Evolutionary conservation across 2,797 vertebrate species (phyloP).

Genomic region (Crocodylus rhombifer): DNA sequence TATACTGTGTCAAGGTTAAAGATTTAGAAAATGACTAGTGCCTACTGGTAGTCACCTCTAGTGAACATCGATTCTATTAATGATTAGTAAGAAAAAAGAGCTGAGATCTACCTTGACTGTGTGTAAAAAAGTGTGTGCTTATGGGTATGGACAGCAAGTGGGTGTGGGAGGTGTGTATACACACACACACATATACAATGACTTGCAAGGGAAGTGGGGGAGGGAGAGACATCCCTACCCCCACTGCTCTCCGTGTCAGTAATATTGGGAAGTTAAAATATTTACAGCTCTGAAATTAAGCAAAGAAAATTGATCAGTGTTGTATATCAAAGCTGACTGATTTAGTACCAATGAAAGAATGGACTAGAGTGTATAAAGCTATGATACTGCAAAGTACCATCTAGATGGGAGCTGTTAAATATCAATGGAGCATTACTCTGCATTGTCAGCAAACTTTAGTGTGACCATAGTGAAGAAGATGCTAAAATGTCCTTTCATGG

Average conservation of each 20-base stretch:
- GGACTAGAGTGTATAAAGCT: slow-evolving; percentile 59
- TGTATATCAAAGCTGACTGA: slow-evolving; percentile 54
- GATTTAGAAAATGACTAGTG: neutral
- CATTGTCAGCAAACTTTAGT: slow-evolving; percentile 73
- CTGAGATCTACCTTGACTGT: neutral
- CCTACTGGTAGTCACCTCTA: neutral
- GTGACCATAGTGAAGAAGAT: slow-evolving; percentile 65
- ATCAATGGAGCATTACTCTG: slow-evolving; percentile 76
- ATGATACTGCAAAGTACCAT: slow-evolving; percentile 18
- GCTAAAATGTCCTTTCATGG: slow-evolving; percentile 79
- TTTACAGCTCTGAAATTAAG: slow-evolving; percentile 20
- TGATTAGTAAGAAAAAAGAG: neutral
- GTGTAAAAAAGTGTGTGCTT: accelerated
- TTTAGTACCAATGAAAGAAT: slow-evolving; percentile 28
- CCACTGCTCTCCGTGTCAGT: neutral
- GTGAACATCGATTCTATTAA: neutral
- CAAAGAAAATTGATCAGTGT: neutral
- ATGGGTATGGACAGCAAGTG: too few relatives aligned
- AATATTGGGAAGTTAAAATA: slow-evolving; percentile 13
- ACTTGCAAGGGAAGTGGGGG: neutral
- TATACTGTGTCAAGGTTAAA: slow-evolving; percentile 1
- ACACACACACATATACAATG: too few relatives aligned
- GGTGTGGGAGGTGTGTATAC: too few relatives aligned
- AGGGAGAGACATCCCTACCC: neutral
- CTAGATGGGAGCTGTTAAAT: slow-evolving; percentile 72